Evolutionary conservation across 2,797 vertebrate species (phyloP), one percentile per base, ranked within the genome.

Genomic region (Tolypeutes matacus): DNA sequence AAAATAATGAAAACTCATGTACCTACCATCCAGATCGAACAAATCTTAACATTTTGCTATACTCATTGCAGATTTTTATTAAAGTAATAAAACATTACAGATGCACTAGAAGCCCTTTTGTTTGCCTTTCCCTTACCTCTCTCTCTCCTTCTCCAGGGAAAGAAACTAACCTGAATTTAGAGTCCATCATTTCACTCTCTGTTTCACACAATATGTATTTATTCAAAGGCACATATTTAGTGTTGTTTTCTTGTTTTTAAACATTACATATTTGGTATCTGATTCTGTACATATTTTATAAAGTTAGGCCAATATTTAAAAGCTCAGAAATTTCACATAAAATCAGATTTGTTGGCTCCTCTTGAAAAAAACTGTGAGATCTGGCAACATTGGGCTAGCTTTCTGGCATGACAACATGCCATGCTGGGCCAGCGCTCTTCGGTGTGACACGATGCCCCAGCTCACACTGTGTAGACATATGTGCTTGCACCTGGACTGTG

Each of bases 401-500:
- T 95, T 91, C 94, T 96, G 96, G 96, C 94, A 73, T 1, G 46
- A 53, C 3, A 23, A 7, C 0, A 0, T 18, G 29, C 39, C 0
- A 1, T 56, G 77, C 92, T 58, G 86, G 92, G 94, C 92, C 84
- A 70, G 85, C 2, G 1, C 76, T 88, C 82, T 72, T 86, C 7
- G 0, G 75, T 42, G 34, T 58, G 96, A 88, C 60, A 21, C 7
- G 2, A 88, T 34, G 82, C 78, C 75, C 20, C 10, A 3, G 86
- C 75, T 94, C 95, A 90, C 49, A 86, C 96, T 93, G 97, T n/a
- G 93, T 49, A 83, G 95, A 84, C 96, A 97, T 97, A 96, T 91
- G 96, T 2, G 21, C 60, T 9, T 10, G 73, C 94, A 97, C 92
- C 97, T 97, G 96, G 58, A 39, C 49, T 3, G 15, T 21, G 95